phyloP scores from a whole-genome alignment of 2,113 vertebrate genomes.

The Bungarus multicinctus region DNA sequence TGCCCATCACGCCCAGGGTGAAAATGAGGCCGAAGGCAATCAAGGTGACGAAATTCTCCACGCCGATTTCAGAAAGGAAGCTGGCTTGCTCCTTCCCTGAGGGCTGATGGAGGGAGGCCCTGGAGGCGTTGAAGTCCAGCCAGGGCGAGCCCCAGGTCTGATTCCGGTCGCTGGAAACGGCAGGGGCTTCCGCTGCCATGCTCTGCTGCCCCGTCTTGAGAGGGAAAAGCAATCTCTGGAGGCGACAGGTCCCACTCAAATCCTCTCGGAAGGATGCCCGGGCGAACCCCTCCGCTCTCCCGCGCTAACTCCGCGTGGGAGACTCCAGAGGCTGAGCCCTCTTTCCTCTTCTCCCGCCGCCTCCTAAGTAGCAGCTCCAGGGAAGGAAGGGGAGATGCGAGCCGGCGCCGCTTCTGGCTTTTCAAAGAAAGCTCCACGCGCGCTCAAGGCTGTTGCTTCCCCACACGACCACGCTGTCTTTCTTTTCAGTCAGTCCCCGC shows the following conservation, averaged over 20 bases:
- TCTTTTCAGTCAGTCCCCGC: not conserved
- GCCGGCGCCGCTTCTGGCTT: not conserved
- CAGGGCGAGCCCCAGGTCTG: constrained; percentile 24
- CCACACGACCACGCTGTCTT: not conserved
- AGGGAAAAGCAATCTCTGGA: not conserved
- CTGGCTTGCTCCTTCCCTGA: not conserved
- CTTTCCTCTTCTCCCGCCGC: not conserved
- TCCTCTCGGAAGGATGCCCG: not conserved
- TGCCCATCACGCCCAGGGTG: constrained; percentile 87
- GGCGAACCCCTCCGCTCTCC: not conserved
- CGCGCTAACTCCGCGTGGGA: not conserved
- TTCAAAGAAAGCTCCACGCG: not conserved
- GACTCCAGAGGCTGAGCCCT: not conserved
- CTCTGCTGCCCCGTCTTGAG: not conserved
- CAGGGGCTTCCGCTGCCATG: constrained; percentile 40
- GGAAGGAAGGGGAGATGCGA: not conserved
- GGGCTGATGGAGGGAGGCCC: constrained; percentile 28
- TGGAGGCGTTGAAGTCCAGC: constrained; percentile 53
- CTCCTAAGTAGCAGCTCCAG: not conserved
- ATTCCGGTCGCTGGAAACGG: constrained; percentile 45
- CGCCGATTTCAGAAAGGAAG: constrained; percentile 78
- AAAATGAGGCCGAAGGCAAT: constrained; percentile 90
- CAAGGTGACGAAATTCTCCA: constrained; percentile 87
- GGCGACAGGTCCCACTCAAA: not conserved
- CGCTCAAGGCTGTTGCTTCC: not conserved